Evolutionary conservation across 2,888 invertebrate species (phyloP).

Genomic region (Drosophila mimetica): DNA sequence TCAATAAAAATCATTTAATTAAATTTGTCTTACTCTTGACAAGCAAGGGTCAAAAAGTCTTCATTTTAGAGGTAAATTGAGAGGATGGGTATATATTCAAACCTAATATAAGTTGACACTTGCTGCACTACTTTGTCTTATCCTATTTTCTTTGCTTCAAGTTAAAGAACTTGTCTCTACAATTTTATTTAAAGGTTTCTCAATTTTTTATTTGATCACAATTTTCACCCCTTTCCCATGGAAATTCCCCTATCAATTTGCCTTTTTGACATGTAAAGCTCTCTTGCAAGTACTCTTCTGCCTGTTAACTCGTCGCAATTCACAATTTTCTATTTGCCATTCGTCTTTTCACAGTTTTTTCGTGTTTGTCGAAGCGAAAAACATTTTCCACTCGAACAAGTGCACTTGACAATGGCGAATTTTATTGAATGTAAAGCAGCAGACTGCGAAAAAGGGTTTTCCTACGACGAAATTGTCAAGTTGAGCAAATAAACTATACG

Average conservation of each 20-base stretch:
- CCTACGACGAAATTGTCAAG: slow-evolving; percentile 1
- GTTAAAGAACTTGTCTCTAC: not conserved
- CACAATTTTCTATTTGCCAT: slow-evolving; percentile 39
- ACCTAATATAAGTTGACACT: not conserved
- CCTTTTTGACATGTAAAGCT: not conserved
- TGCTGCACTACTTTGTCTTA: too few relatives aligned
- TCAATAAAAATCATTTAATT: not conserved
- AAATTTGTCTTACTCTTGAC: not conserved
- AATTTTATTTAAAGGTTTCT: too few relatives aligned
- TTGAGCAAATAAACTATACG: slow-evolving; percentile 20
- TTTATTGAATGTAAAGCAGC: slow-evolving; percentile 57
- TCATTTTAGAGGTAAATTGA: not conserved
- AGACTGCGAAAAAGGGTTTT: slow-evolving; percentile 18
- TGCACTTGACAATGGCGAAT: slow-evolving; percentile 42
- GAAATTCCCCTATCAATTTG: not conserved
- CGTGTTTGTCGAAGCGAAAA: slow-evolving; percentile 29
- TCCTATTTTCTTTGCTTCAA: not conserved
- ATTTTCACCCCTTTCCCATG: not conserved
- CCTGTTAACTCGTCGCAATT: slow-evolving; percentile 24
- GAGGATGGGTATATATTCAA: not conserved
- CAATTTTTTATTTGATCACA: not conserved
- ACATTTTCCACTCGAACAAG: slow-evolving; percentile 48
- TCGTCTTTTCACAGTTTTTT: slow-evolving; percentile 41
- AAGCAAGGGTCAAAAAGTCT: not conserved
- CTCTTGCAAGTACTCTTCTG: slow-evolving; percentile 26